Percentiles rank a stretch among this genome's conserved stretches.
Evolutionary conservation across 2,797 vertebrate species (phyloP).

Genomic region (Ptychadena robeensis): DNA sequence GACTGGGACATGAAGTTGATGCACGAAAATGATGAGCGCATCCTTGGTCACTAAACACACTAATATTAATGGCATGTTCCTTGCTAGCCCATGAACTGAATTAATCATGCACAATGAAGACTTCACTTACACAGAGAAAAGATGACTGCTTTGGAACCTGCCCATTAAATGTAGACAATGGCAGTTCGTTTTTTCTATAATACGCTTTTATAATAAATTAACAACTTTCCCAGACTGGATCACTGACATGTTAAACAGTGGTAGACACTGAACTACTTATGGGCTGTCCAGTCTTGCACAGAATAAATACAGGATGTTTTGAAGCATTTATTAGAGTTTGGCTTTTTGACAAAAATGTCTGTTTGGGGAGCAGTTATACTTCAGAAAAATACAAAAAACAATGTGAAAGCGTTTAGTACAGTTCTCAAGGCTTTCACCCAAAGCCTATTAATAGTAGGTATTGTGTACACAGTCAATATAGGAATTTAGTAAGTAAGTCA

Average conservation of each 20-base stretch:
- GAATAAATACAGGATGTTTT: slow-evolving; percentile 59
- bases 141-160: not conserved
- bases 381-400: slow-evolving; percentile 1
- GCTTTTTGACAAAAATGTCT: slow-evolving; percentile 41
- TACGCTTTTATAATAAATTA: too few species aligned
- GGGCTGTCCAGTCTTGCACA: slow-evolving; percentile 26
- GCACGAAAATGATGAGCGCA: too few species aligned
- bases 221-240: too few species aligned
- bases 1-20: too few species aligned
- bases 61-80: too few species aligned
- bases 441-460: not conserved
- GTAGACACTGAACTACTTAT: slow-evolving; percentile 31
- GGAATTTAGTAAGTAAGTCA: too few species aligned
- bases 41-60: too few species aligned
- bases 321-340: slow-evolving; percentile 47
- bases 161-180: not conserved
- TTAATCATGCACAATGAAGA: too few species aligned
- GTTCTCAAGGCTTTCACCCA: not conserved
- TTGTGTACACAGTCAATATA: too few species aligned
- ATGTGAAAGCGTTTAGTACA: not conserved
- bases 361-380: slow-evolving; percentile 7
- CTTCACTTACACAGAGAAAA: too few species aligned
- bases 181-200: too few species aligned
- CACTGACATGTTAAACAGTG: slow-evolving; percentile 5
- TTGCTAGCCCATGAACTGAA: too few species aligned